Base-by-base conservation (phyloP, 2,113 vertebrate genomes). In the Gavia stellata region DNA sequence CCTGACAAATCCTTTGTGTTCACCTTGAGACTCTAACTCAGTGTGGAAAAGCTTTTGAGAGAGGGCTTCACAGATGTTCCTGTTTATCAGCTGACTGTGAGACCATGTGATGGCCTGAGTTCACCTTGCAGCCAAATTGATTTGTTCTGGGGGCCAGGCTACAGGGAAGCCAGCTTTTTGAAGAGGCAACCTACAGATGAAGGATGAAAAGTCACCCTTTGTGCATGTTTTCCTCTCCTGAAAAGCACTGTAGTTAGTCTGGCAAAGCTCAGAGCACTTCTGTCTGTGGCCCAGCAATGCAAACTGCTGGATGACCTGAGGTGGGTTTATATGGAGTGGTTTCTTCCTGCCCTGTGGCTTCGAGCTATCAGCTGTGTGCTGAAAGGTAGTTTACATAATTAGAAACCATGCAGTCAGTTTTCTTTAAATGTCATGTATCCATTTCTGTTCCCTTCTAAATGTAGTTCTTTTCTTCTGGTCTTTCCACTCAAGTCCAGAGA, bases 121-220 rank as follows among this genome's bases (percentile, higher is more conserved):
- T 56, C 7, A 49, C 33, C 18, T 66, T 5, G 4, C 45, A 78
- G 36, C 0, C 0, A 44, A 73, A 47, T 42, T 50, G 8, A 28
- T 9, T 52, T 73, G 23, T 33, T 74, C 23, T 77, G 4, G 47
- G 18, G 75, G 44, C 36, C 42, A 13, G 58, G 42, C 40, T 85
- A 11, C 9, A 74, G 38, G 34, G 28, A 90, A 79, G 34, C 9
- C 61, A 90, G 14, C 8, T 8, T 62, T 88, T 90, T 74, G 56
- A 42, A 72, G n/a, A 55, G 33, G 38, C 33, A 88, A 23, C 26
- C n/a, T 74, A 49, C 14, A 52, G 49, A 52, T 50, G 26, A 86
- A 47, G 7, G 16, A 3, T 77, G 47, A 81, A 36, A 86, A 86
- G 11, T 36, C 21, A 34, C 24, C 5, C 14, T 61, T 42, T 2